Conservation (phyloP, 2,113 vertebrate genomes). For the Copsychus sechellarum region DNA sequence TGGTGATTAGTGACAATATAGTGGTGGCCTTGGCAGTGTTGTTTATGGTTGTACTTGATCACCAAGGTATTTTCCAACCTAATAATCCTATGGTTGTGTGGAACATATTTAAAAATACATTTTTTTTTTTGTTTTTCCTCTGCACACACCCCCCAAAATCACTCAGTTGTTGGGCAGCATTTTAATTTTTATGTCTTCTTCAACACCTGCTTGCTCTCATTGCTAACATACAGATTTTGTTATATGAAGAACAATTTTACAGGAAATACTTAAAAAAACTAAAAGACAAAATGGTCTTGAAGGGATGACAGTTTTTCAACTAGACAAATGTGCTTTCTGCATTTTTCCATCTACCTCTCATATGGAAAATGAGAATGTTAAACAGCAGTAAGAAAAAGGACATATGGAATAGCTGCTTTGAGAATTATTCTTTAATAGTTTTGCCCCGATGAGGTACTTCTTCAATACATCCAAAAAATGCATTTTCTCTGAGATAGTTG, state of each 20-base stretch:
- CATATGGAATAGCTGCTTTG: background rate
- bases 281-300: background rate
- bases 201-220: background rate
- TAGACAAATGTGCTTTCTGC: background rate
- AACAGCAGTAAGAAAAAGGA: background rate
- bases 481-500: background rate
- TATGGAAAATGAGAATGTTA: background rate
- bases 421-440: background rate
- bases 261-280: background rate
- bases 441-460: background rate
- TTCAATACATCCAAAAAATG: slow-evolving; percentile 6
- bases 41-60: background rate
- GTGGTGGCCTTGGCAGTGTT: background rate
- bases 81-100: background rate
- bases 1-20: background rate
- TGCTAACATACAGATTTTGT: background rate
- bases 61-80: background rate
- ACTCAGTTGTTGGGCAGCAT: background rate
- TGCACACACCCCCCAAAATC: background rate
- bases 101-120: background rate
- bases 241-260: background rate
- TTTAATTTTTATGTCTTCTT: background rate
- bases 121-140: background rate
- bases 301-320: background rate
- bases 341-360: background rate